Evolutionary conservation across 23 tunicate species (phyloP), one percentile per base, ranked within the genome.

Genomic region (Diplosoma virens): DNA sequence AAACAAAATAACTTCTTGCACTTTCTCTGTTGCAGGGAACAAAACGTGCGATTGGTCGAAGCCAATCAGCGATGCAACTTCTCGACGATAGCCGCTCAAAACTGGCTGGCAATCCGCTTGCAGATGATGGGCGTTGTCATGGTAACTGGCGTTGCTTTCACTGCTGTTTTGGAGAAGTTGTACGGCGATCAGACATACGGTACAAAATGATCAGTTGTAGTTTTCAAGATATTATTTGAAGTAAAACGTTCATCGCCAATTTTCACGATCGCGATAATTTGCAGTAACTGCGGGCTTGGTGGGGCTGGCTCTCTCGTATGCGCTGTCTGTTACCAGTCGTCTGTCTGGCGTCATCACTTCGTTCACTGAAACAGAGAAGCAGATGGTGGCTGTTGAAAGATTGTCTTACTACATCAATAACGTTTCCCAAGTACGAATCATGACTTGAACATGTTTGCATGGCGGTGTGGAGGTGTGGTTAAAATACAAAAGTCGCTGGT

Each of bases 381-480:
- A 92, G 52, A 81, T 92, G 87, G 97, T 92, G 61, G 92, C 97
- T 0, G 97, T 92, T 59, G 97, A 92, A 78, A 81, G 97, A 36
- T 85, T 85, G 63, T 70, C 87, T 6, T 80, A 79, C 67, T 92
- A 92, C 79, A 92, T 92, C 36, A 70, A 73, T 56, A 76, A 85
- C 50, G 84, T 92, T 32, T 87, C 97, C 5, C 82, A 89, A 67
- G 96, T 89, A 20, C 61, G 58, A n/a, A n/a, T n/a, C n/a, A n/a
- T n/a, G n/a, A n/a, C n/a, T n/a, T n/a, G n/a, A n/a, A n/a, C n/a
- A n/a, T n/a, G n/a, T n/a, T n/a, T n/a, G n/a, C n/a, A n/a, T n/a
- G n/a, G n/a, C n/a, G n/a, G n/a, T n/a, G n/a, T n/a, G n/a, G n/a
- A n/a, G n/a, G n/a, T n/a, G n/a, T n/a, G n/a, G n/a, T n/a, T n/a